phyloP scores from a whole-genome alignment of 2,797 vertebrate genomes.

The Nannoperca australis region DNA sequence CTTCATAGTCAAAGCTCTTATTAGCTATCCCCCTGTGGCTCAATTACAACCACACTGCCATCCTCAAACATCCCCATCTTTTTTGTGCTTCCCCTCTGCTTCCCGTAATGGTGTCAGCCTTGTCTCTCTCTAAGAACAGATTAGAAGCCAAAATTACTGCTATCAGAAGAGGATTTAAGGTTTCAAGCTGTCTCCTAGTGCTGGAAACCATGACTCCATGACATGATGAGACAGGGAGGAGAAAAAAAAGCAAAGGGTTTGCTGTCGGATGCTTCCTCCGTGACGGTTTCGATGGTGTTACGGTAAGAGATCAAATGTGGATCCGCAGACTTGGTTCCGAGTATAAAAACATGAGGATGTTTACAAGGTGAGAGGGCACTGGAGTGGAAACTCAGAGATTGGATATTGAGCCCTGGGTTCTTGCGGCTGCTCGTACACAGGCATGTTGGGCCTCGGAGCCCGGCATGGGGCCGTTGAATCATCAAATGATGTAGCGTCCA shows the following conservation, averaged over 20 bases:
- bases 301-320: constrained; percentile 49
- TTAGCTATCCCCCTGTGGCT: constrained; percentile 65
- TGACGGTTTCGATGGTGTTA: constrained; percentile 49
- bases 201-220: constrained; percentile 22
- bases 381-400: constrained; percentile 57
- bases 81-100: constrained; percentile 40
- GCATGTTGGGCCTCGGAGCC: not conserved
- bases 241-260: not conserved
- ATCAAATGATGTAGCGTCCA: constrained; percentile 3
- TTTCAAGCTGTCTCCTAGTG: constrained; percentile 38
- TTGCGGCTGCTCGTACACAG: not conserved
- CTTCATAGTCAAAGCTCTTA: constrained; percentile 59
- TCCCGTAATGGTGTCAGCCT: constrained; percentile 47
- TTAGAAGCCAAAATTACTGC: constrained; percentile 71
- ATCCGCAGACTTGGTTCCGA: constrained; percentile 40
- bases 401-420: constrained; percentile 52
- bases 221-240: constrained; percentile 2
- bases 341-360: constrained; percentile 53
- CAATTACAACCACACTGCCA: constrained; percentile 69
- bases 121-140: constrained; percentile 63
- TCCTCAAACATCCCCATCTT: constrained; percentile 59
- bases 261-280: constrained; percentile 19
- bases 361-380: constrained; percentile 47
- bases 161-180: constrained; percentile 63
- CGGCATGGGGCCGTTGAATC: not conserved